Conservation (phyloP, 2,113 vertebrate species). For the Nannospalax galili region DNA sequence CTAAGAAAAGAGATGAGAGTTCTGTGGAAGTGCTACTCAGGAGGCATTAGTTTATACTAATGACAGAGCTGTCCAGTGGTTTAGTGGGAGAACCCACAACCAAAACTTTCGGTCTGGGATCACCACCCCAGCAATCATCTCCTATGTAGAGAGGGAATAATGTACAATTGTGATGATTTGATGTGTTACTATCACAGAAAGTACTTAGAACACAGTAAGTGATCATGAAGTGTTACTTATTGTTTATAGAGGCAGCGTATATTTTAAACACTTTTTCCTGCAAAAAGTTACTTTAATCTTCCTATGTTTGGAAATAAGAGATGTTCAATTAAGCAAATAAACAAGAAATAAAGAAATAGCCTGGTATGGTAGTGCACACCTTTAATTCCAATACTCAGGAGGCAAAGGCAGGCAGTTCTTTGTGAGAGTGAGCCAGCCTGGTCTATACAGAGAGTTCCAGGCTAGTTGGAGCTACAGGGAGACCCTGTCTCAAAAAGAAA, state of each 20-base stretch:
- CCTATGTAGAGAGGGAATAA: not conserved
- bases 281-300: slow-evolving; percentile 21
- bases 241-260: too few species aligned
- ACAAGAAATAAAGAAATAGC: too few species aligned
- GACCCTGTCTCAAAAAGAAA: not conserved
- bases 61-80: not conserved
- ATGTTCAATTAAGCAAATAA: not conserved
- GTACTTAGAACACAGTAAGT: not conserved
- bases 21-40: not conserved
- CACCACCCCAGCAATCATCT: not conserved
- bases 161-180: not conserved
- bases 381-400: too few species aligned
- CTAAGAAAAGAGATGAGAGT: not conserved
- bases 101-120: not conserved
- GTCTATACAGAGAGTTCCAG: too few species aligned
- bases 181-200: not conserved
- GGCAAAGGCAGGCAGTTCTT: too few species aligned
- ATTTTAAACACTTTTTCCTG: not conserved
- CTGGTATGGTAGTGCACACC: too few species aligned
- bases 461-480: too few species aligned
- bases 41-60: not conserved
- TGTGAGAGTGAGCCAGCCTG: too few species aligned
- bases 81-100: not conserved
- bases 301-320: slow-evolving; percentile 43
- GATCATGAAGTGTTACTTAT: not conserved